phyloP scores from a whole-genome alignment of 53 echinoderm and acorn worm species.

The Patiria pectinifera region DNA sequence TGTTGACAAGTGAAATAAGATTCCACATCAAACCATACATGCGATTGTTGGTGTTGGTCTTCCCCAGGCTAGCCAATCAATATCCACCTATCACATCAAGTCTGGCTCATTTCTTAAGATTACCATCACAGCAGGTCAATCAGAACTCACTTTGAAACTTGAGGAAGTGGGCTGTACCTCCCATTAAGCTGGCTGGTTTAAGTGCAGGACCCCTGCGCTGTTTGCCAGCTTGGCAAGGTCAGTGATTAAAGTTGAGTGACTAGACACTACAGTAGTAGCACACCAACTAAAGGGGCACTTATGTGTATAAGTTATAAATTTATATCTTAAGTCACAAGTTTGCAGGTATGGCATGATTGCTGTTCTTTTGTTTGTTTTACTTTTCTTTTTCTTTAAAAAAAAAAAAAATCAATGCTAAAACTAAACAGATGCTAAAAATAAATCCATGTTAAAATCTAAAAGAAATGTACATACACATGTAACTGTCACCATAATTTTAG shows the following conservation, averaged over 20 bases:
- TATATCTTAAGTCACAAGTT: too few relatives aligned
- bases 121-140: conserved; percentile 55
- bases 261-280: background rate
- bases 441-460: too few relatives aligned
- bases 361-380: too few relatives aligned
- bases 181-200: conserved; percentile 35
- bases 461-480: too few relatives aligned
- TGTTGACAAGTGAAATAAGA: conserved; percentile 1
- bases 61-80: conserved; percentile 14
- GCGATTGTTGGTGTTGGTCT: conserved; percentile 11
- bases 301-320: too few relatives aligned
- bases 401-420: too few relatives aligned
- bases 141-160: conserved; percentile 42
- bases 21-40: background rate
- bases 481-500: too few relatives aligned
- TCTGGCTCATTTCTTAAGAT: conserved; percentile 28
- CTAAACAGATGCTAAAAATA: too few relatives aligned
- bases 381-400: too few relatives aligned
- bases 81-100: background rate
- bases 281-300: background rate
- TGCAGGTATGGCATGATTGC: too few relatives aligned
- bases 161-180: conserved; percentile 42
- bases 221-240: conserved; percentile 40
- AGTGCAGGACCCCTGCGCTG: conserved; percentile 22
- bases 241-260: conserved; percentile 17